phyloP scores from a whole-genome alignment of 2,797 vertebrate genomes.

The Xiphophorus birchmanni region DNA sequence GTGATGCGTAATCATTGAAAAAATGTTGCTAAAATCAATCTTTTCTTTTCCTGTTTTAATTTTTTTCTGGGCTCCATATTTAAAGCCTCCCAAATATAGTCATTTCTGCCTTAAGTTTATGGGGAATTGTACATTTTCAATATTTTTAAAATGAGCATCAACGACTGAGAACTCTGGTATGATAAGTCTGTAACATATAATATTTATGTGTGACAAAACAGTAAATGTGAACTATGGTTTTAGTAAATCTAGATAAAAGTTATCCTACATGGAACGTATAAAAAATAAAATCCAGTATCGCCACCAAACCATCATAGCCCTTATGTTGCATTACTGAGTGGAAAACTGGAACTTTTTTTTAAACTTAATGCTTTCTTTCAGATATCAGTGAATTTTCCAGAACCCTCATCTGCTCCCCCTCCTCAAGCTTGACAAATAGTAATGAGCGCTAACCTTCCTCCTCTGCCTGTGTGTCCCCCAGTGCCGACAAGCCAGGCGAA shows the following conservation, averaged over 20 bases:
- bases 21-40: not conserved
- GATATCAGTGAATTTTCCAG: not conserved
- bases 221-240: not conserved
- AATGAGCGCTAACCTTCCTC: slow-evolving; percentile 46
- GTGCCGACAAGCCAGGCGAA: slow-evolving; percentile 95
- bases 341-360: not conserved
- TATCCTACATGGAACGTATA: not conserved
- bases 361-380: not conserved
- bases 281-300: not conserved
- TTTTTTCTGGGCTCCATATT: not conserved
- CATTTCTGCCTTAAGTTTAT: not conserved
- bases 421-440: slow-evolving; percentile 31
- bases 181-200: not conserved
- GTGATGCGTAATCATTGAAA: not conserved
- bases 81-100: not conserved
- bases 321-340: not conserved
- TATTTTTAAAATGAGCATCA: not conserved
- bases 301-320: not conserved
- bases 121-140: not conserved
- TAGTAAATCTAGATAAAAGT: not conserved
- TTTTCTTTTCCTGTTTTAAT: not conserved
- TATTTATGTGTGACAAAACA: not conserved
- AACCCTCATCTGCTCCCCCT: slow-evolving; percentile 27
- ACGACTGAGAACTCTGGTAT: not conserved
- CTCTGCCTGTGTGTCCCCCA: slow-evolving; percentile 60